phyloP scores from a whole-genome alignment of 1,140 invertebrate genomes.

The Zaprionus taronus region DNA sequence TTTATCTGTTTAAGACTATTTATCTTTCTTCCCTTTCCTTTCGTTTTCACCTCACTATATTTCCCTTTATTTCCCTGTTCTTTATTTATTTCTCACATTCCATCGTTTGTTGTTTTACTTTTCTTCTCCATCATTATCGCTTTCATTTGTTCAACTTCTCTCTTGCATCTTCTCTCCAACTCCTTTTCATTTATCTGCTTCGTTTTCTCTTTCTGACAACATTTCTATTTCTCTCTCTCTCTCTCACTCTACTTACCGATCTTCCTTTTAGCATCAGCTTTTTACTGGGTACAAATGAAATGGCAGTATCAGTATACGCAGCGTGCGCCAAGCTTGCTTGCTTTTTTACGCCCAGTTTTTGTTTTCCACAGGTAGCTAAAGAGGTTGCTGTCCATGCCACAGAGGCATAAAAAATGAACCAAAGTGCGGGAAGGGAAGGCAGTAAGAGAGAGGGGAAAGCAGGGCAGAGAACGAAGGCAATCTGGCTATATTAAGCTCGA shows the following conservation, averaged over 20 bases:
- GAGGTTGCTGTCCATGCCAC: not conserved
- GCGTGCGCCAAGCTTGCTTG: not conserved
- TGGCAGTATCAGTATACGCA: not conserved
- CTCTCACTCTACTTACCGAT: not conserved
- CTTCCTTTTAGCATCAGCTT: not conserved
- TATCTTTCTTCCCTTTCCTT: too few species aligned
- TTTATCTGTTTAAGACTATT: too few species aligned
- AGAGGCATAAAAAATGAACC: not conserved
- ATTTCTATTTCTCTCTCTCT: not conserved
- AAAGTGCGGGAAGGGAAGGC: not conserved
- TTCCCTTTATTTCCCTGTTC: not conserved
- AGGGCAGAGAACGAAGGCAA: not conserved
- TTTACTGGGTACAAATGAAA: not conserved
- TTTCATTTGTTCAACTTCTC: not conserved
- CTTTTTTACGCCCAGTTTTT: not conserved
- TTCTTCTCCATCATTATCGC: not conserved
- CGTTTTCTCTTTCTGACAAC: too few species aligned
- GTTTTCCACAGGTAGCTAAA: slow-evolving; percentile 2
- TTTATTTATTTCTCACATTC: not conserved
- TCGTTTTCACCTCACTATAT: too few species aligned
- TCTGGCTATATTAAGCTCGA: not conserved
- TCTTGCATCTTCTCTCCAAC: not conserved
- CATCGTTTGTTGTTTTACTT: not conserved
- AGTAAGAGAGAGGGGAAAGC: not conserved
- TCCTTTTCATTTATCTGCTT: too few species aligned